These are phyloP conservation scores for Mycteria americana DNA, from an alignment of 2,797 vertebrate species.

Conservation along the genomic window DNA sequence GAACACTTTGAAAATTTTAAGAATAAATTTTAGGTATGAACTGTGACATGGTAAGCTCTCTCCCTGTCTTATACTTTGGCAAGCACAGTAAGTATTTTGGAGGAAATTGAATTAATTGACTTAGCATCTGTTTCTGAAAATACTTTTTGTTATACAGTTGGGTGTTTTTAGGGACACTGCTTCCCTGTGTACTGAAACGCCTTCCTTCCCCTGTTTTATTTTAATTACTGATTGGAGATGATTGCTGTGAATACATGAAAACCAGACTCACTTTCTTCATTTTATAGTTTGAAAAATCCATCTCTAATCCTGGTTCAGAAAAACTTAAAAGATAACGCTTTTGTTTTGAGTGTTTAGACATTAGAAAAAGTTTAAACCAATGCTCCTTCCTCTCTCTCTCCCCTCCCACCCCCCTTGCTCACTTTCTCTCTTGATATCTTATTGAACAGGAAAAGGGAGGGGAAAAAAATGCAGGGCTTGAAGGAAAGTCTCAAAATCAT, in stretches of 20 bases:
- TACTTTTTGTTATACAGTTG: background rate
- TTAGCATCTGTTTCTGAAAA: constrained; percentile 11
- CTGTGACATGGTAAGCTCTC: background rate
- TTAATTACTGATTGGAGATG: background rate
- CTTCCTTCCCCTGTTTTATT: background rate
- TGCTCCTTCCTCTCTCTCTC: background rate
- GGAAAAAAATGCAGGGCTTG: background rate
- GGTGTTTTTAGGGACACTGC: background rate
- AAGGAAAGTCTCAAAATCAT: constrained; percentile 16
- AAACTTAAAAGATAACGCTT: background rate
- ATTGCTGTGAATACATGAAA: background rate
- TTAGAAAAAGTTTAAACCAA: background rate
- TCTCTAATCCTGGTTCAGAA: background rate
- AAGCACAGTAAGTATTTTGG: background rate
- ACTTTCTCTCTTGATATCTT: background rate
- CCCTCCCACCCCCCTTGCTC: background rate
- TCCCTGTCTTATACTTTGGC: background rate
- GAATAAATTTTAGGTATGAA: background rate
- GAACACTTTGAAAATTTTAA: background rate
- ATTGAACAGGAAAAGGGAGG: constrained; percentile 26
- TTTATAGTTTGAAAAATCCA: background rate
- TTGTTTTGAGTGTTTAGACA: background rate
- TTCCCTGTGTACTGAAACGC: background rate
- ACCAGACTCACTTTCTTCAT: background rate
- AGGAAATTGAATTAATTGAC: background rate